phyloP scores from a whole-genome alignment of 2,113 vertebrate genomes.

The Cryptotis parvus region DNA sequence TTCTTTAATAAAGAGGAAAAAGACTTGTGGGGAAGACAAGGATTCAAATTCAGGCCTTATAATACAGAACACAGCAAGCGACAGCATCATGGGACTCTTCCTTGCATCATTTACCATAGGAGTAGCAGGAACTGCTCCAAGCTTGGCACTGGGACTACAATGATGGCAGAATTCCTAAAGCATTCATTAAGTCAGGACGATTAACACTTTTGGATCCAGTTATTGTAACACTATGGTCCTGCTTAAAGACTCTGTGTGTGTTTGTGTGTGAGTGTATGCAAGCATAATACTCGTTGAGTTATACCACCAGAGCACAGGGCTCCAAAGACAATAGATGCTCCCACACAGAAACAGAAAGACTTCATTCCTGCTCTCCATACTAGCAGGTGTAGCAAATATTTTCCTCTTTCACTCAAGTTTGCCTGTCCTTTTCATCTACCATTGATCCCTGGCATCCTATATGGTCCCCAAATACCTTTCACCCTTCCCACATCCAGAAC shows the following conservation, averaged over 20 bases:
- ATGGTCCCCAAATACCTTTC: no score
- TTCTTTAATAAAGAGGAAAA: constrained; percentile 22
- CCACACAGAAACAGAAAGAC: neutral
- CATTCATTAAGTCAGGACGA: neutral
- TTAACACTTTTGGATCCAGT: neutral
- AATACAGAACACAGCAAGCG: neutral
- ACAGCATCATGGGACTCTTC: neutral
- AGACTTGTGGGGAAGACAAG: neutral
- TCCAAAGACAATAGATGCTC: neutral
- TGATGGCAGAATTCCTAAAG: neutral
- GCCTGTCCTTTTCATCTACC: neutral
- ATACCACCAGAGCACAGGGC: neutral
- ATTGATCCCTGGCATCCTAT: no score
- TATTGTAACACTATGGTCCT: neutral
- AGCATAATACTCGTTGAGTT: neutral
- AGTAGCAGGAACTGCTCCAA: neutral
- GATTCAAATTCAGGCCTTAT: neutral
- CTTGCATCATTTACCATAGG: neutral
- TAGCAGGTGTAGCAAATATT: neutral
- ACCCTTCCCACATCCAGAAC: neutral
- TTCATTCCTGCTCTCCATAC: neutral
- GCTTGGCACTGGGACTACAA: neutral
- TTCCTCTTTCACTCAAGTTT: neutral
- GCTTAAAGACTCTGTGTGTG: neutral
- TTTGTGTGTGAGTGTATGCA: neutral